Conservation (phyloP, 30 jellyfish, hydroid and myxozoan genomes). For the Hydra vulgaris region DNA sequence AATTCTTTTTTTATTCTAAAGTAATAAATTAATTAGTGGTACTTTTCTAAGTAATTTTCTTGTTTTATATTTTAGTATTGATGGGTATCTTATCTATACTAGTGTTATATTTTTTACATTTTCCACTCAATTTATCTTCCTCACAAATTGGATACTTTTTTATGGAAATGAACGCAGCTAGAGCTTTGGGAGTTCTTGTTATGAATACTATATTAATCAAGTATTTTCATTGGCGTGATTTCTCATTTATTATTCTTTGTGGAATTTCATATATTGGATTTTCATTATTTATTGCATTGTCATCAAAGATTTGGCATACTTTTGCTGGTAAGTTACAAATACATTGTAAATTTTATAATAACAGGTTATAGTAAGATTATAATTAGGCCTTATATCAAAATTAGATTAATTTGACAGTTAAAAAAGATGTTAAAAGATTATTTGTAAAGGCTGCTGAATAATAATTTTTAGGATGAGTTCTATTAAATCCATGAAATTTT, state of each 20-base stretch:
- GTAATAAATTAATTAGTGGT: too few relatives aligned
- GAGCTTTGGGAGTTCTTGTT: conserved; percentile 54
- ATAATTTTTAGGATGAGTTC: too few relatives aligned
- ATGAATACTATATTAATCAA: conserved; percentile 48
- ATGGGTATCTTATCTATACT: conserved; percentile 45
- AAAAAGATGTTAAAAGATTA: too few relatives aligned
- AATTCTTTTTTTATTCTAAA: neutral
- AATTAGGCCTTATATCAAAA: too few relatives aligned
- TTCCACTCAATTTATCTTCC: conserved; percentile 71
- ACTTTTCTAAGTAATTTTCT: neutral
- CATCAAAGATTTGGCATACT: conserved; percentile 57
- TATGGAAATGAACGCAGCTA: conserved; percentile 31
- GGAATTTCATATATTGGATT: conserved; percentile 26
- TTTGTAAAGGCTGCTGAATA: too few relatives aligned
- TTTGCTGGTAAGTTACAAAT: conserved; percentile 44
- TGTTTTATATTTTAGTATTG: conserved; percentile 39
- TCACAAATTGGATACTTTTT: conserved; percentile 71
- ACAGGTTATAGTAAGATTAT: too few relatives aligned
- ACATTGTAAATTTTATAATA: too few relatives aligned
- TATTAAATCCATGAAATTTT: too few relatives aligned
- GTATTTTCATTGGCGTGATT: conserved; percentile 40
- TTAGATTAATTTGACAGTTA: too few relatives aligned
- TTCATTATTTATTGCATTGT: conserved; percentile 38
- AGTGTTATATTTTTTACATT: conserved; percentile 47
- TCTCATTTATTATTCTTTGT: conserved; percentile 38